phyloP scores from a whole-genome alignment of 2,888 invertebrate species.

The Drosophila setosimentum region DNA sequence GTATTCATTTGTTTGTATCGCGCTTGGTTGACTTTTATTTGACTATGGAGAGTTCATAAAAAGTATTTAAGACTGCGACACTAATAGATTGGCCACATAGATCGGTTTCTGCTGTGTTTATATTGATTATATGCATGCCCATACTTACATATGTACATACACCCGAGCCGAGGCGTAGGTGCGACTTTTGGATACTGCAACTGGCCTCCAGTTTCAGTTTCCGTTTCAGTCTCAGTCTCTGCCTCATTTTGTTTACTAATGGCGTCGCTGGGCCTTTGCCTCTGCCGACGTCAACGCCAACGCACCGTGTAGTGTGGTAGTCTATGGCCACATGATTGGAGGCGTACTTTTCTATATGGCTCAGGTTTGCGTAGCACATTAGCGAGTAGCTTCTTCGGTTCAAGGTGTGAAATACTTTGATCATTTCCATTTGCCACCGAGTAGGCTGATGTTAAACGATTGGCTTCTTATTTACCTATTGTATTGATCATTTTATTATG shows the following conservation, averaged over 20 bases:
- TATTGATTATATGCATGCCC: constrained; percentile 66
- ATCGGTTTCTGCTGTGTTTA: constrained; percentile 50
- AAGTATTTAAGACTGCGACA: constrained; percentile 64
- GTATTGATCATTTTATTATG: constrained; percentile 37
- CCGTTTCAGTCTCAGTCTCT: neutral
- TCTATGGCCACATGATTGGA: constrained; percentile 38
- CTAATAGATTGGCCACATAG: constrained; percentile 61
- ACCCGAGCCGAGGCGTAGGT: constrained; percentile 50
- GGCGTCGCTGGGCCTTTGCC: constrained; percentile 36
- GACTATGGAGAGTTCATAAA: constrained; percentile 70
- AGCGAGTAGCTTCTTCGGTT: constrained; percentile 53
- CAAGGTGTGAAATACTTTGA: constrained; percentile 74
- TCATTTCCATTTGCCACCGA: constrained; percentile 43
- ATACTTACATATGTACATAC: constrained; percentile 4
- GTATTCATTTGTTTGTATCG: constrained; percentile 26
- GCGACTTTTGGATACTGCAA: constrained; percentile 49
- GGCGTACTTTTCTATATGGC: constrained; percentile 46
- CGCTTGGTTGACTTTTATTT: constrained; percentile 59
- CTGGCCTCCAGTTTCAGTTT: constrained; percentile 11
- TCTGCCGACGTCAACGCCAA: constrained; percentile 14
- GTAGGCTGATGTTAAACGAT: constrained; percentile 52
- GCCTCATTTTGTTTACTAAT: constrained; percentile 57
- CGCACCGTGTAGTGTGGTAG: constrained; percentile 55
- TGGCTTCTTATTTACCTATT: constrained; percentile 31
- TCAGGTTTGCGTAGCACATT: constrained; percentile 44